A percentile compares a stretch with the other conserved stretches of the same genome.
These are phyloP conservation scores for Raillietiella orientalis DNA, from an alignment of 2,888 invertebrate genomes.

Conservation along the genomic window DNA sequence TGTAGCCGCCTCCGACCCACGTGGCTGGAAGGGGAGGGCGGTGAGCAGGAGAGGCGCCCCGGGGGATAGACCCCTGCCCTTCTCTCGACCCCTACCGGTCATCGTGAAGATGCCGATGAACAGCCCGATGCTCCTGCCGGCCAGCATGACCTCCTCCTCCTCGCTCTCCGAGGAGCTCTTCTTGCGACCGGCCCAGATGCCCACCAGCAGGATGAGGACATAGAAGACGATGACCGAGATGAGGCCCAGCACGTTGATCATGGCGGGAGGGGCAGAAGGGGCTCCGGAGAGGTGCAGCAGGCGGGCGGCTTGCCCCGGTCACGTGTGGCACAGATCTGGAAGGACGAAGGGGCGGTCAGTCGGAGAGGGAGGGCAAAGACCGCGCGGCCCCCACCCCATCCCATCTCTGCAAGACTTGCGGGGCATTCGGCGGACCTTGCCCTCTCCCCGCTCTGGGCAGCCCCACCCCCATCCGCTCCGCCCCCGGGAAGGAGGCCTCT, in stretches of 20 bases:
- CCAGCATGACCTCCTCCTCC: slow-evolving; percentile 88
- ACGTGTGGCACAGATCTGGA: too few relatives aligned
- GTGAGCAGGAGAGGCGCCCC: slow-evolving; percentile 5
- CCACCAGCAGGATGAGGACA: slow-evolving; percentile 69
- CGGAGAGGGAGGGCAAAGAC: too few relatives aligned
- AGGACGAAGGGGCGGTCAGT: too few relatives aligned
- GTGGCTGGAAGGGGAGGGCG: slow-evolving; percentile 30
- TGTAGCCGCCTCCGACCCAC: slow-evolving; percentile 98
- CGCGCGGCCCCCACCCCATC: too few relatives aligned
- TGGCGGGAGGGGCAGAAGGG: slow-evolving; percentile 16
- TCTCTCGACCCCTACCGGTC: slow-evolving; percentile 43
- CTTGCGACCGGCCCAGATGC: slow-evolving; percentile 89
- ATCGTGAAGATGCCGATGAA: slow-evolving; percentile 96
- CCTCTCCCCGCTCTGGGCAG: too few relatives aligned
- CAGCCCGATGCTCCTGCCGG: slow-evolving; percentile 81
- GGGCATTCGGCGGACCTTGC: too few relatives aligned
- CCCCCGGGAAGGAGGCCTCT: too few relatives aligned
- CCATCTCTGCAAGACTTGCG: too few relatives aligned
- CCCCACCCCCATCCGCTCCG: too few relatives aligned
- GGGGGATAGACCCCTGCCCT: slow-evolving; percentile 3
- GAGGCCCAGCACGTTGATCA: slow-evolving; percentile 73
- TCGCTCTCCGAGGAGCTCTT: slow-evolving; percentile 25
- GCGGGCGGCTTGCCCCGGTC: too few relatives aligned
- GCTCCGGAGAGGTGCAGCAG: too few relatives aligned
- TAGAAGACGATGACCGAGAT: slow-evolving; percentile 87